Percentiles rank a stretch among this genome's conserved stretches.
Evolutionary conservation across 2,888 invertebrate species (phyloP).

Genomic region (Cantharis flavilabris): DNA sequence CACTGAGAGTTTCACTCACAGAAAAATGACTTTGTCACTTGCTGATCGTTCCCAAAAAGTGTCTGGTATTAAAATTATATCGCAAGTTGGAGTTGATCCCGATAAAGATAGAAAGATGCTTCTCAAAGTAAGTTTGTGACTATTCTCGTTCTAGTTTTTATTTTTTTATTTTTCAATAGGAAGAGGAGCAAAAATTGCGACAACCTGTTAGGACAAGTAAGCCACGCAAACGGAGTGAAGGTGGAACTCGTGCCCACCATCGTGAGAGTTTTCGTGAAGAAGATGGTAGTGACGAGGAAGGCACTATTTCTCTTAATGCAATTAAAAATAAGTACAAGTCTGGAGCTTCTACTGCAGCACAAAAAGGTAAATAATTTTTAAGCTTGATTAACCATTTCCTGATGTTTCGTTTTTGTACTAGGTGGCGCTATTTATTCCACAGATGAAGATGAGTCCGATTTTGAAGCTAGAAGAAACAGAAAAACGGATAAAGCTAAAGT

Average conservation of each 20-base stretch:
- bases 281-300: slow-evolving; percentile 93
- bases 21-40: slow-evolving; percentile 97
- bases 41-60: slow-evolving; percentile 95
- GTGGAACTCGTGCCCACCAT: slow-evolving; percentile 48
- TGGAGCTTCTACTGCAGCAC: slow-evolving; percentile 46
- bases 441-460: slow-evolving; percentile 84
- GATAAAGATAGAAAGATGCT: slow-evolving; percentile 90
- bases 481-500: slow-evolving; percentile 78
- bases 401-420: slow-evolving; percentile 28
- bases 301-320: slow-evolving; percentile 87
- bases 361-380: slow-evolving; percentile 49
- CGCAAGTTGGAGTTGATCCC: slow-evolving; percentile 92
- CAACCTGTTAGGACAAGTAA: slow-evolving; percentile 77
- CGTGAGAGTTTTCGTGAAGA: slow-evolving; percentile 65
- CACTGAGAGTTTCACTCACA: slow-evolving; percentile 97
- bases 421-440: slow-evolving; percentile 80
- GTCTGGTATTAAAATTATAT: slow-evolving; percentile 92
- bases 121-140: slow-evolving; percentile 70
- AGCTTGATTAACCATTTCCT: neutral
- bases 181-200: slow-evolving; percentile 94
- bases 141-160: slow-evolving; percentile 5
- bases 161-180: slow-evolving; percentile 57
- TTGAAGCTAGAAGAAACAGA: slow-evolving; percentile 74
- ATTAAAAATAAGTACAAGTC: slow-evolving; percentile 94
- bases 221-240: slow-evolving; percentile 53